Base-by-base conservation (phyloP, 2,888 invertebrate genomes). In the Chymomyza amoena region DNA sequence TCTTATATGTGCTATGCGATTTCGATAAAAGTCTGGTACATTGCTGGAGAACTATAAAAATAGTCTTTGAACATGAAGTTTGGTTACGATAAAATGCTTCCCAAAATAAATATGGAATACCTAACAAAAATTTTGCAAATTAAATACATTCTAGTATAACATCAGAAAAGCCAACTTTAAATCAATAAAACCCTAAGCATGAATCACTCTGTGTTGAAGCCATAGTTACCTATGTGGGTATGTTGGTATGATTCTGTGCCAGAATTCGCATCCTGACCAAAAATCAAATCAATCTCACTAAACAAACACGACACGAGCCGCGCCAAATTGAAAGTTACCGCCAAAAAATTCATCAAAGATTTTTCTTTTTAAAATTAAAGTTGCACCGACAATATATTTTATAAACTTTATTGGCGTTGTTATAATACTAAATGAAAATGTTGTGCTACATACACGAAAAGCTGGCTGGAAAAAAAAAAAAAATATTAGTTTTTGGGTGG, bases 211-310 rank as follows among this genome's bases (percentile, higher is more conserved):
- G 39, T 28, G 9, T 25, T 13, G 56, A 1, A 20, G 9, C 20
- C 15, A 15, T 15, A n/a, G 9, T 54, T 18, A 2, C 18, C 3
- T 18, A 5, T 18, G 18, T 54, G 6, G 32, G 9, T 7, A 32
- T 54, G 68, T 69, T 4, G 25, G 50, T 39, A 28, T 32, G 28
- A 32, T 9, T 6, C 32, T 32, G 32, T 32, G 32, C 9, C 7
- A 32, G 32, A 32, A 45, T 45, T 45, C 39, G 10, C 39, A 60
- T 61, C 52, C 18, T 62, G 59, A 60, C 52, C 61, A 74, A 61
- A 60, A 61, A 70, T 66, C 69, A 73, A 78, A 79, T 77, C 77
- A 77, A 77, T 77, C 79, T 76, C 79, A 52, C 65, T 61, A 65
- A 72, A 68, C 68, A 72, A 76, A 77, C 70, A 65, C 70, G 65